Conservation (phyloP, 35 echinoderm and acorn worm genomes). For the Ophiothrix spiculata region DNA sequence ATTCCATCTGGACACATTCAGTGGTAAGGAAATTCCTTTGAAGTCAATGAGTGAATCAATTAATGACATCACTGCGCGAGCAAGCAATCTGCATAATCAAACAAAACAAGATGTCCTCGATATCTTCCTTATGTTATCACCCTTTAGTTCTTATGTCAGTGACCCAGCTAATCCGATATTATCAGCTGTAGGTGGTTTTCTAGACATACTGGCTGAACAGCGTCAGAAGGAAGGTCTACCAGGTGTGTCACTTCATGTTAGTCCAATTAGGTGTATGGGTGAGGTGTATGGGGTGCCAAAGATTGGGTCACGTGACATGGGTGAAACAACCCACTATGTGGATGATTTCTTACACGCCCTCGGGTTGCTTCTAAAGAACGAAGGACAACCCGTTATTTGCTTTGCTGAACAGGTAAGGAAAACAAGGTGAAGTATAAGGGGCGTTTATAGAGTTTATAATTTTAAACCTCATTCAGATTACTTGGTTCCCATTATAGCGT, state of each 20-base stretch:
- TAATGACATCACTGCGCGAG: constrained; percentile 23
- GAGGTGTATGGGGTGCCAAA: background rate
- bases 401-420: background rate
- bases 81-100: constrained; percentile 36
- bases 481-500: too few species aligned
- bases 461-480: too few species aligned
- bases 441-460: too few species aligned
- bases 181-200: constrained; percentile 36
- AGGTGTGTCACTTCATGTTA: constrained; percentile 62
- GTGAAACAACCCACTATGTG: background rate
- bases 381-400: background rate
- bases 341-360: background rate
- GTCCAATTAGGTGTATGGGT: constrained; percentile 47
- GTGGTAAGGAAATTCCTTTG: constrained; percentile 18
- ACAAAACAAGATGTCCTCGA: constrained; percentile 60
- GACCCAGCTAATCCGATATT: constrained; percentile 46
- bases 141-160: constrained; percentile 48
- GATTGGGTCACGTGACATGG: too few species aligned
- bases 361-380: background rate
- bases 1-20: constrained; percentile 53
- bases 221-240: constrained; percentile 49
- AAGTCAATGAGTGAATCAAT: constrained; percentile 25
- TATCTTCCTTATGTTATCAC: constrained; percentile 59
- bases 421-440: too few species aligned
- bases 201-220: constrained; percentile 42